Conservation (phyloP, 2,113 vertebrate species). For the Myxocyprinus asiaticus region DNA sequence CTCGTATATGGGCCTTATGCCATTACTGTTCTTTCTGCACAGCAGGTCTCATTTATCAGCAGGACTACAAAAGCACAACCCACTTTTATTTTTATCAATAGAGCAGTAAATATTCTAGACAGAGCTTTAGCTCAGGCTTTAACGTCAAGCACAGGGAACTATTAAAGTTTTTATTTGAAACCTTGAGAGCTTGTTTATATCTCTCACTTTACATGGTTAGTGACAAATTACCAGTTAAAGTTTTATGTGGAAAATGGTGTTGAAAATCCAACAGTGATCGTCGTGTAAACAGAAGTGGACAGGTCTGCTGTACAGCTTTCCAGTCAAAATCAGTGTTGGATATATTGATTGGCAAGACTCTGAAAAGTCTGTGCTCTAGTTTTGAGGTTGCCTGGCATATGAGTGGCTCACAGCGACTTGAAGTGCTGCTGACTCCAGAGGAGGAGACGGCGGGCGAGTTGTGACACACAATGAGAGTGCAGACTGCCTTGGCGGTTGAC, state of each 20-base stretch:
- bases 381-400: too few relatives aligned
- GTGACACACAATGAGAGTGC: too few relatives aligned
- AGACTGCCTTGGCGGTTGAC: too few relatives aligned
- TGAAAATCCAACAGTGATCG: not conserved
- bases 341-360: slow-evolving; percentile 1
- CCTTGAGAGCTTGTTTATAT: slow-evolving; percentile 3
- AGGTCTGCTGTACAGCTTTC: not conserved
- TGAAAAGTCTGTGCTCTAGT: too few relatives aligned
- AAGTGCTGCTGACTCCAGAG: too few relatives aligned
- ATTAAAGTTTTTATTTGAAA: not conserved
- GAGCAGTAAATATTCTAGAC: not conserved
- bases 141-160: not conserved
- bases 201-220: not conserved
- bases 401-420: too few relatives aligned
- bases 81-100: not conserved
- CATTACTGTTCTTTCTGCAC: not conserved
- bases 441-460: too few relatives aligned
- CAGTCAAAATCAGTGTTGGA: not conserved
- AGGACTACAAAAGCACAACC: not conserved
- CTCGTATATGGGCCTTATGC: not conserved
- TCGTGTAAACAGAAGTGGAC: not conserved
- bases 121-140: not conserved
- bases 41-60: not conserved
- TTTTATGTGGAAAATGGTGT: slow-evolving; percentile 24
- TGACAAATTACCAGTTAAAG: slow-evolving; percentile 26